Conservation (phyloP, 2,113 vertebrate species). For the Sula dactylatra region DNA sequence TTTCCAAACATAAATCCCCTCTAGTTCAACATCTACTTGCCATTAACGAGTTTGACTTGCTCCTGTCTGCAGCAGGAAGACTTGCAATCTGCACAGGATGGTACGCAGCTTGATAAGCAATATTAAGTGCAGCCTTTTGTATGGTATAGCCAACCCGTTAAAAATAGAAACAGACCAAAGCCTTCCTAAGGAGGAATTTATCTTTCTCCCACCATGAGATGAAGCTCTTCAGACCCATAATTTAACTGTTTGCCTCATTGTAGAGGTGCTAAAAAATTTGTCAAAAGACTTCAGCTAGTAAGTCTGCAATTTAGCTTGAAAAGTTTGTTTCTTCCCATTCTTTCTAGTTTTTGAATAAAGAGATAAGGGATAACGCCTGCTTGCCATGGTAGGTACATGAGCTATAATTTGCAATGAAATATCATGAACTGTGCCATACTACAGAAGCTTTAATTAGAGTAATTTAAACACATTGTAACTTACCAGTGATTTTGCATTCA, state of each 20-base stretch:
- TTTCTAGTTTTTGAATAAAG: conserved; percentile 16
- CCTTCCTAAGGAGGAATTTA: not conserved
- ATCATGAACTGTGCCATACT: conserved; percentile 67
- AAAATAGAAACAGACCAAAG: conserved; percentile 36
- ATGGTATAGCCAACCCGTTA: not conserved
- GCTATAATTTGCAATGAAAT: conserved; percentile 73
- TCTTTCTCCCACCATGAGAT: conserved; percentile 20
- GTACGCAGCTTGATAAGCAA: not conserved
- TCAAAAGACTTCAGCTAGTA: conserved; percentile 34
- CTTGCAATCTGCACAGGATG: not conserved
- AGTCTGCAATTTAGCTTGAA: conserved; percentile 51
- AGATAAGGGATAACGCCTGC: conserved; percentile 6
- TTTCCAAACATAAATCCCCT: not conserved
- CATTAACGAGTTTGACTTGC: not conserved
- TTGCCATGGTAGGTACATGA: conserved; percentile 45
- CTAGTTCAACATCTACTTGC: not conserved
- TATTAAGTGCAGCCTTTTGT: not conserved
- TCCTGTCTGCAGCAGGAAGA: not conserved
- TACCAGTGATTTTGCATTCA: conserved; percentile 76
- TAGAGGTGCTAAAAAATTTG: conserved; percentile 37
- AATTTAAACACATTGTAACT: conserved; percentile 77
- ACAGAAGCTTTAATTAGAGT: conserved; percentile 75
- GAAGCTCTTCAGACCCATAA: conserved; percentile 38
- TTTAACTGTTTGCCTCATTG: conserved; percentile 51
- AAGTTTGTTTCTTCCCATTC: conserved; percentile 42